Evolutionary conservation across 1,140 invertebrate genomes (phyloP), one percentile per base, ranked within the genome.

Genomic region (Formica exsecta): DNA sequence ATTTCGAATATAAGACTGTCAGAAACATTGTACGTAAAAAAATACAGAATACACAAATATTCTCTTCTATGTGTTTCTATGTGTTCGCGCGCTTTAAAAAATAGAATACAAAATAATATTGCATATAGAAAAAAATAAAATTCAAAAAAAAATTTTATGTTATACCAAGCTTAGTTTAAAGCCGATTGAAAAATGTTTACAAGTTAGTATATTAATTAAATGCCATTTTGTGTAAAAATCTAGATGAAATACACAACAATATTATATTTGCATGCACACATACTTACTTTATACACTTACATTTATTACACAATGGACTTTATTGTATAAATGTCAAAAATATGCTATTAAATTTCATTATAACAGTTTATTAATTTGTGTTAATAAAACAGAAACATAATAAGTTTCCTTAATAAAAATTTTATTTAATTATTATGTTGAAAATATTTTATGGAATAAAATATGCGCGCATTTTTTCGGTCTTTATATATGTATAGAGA

Each of bases 31-130:
- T 44, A 29, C 3, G 44, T 16, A 51, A 51, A 51, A 48, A 73
- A 73, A 8, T 36, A 3, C 7, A 57, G 13, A 54, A 57, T 36
- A 36, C 32, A 22, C 51, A 61, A 61, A 61, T 61, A 61, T 61
- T 70, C 9, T 70, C 13, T 48, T 41, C 8, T 8, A 9, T 44
- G 1, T 51, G 22, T 22, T 22, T 22, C 22, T 22, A 19, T 51
- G 16, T 51, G 48, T 19, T 8, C 41, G 4, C 16, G 13, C 48
- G 48, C 48, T 51, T 51, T 51, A 19, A 51, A 51, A 51, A 51
- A 32, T 70, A 51, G 51, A 71, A 25, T 73, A 54, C 51, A 71
- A 71, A 54, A 71, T 54, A 54, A 71, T 54, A 70, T 36, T 71
- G 32, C 9, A 13, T 36, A 54, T 19, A 22, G 22, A 29, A 5